Evolutionary conservation across 2,797 vertebrate genomes (phyloP), one percentile per base, ranked within the genome.

Genomic region (Spea hammondii): DNA sequence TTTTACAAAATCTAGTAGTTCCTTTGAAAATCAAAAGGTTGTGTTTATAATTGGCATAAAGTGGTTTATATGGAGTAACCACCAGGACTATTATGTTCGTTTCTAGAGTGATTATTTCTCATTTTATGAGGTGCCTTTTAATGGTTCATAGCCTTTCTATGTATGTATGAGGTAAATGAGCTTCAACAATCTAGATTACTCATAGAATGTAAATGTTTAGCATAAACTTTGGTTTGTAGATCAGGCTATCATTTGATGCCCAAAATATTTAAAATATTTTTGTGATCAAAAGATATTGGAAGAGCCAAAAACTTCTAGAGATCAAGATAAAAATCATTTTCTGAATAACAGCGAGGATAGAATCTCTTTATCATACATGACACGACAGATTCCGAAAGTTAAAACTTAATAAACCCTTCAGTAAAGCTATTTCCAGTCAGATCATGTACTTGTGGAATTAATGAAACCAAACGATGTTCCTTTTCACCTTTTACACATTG

Each of bases 371-470:
- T 62, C 14, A 6, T 32, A 32, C 32, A 32, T 32, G 32, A 32
- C 32, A 32, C 14, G 55, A n/a, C 1, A 59, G 55, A 59, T 62
- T 17, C 32, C 4, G n/a, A 1, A 62, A 17, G 59, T 62, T 62
- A 62, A 62, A 62, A 17, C n/a, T 32, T 62, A 62, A 62, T 62
- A 17, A 17, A 62, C 59, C 14, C 59, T 62, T 62, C 59, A 62
- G 32, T 62, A n/a, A 62, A 17, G 5, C 14, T 62, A n/a, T 5
- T 5, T 62, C 59, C n/a, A 62, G n/a, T 62, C 59, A 2, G 14
- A 62, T 14, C 32, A 17, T 62, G 59, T 32, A 32, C n/a, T 62
- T 32, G 59, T 17, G 14, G 59, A 32, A 62, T 17, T 62, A 17
- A 17, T 17, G n/a, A 6, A 62, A 62, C 32, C 14, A 62, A 62